These are phyloP conservation scores for Monomorium pharaonis DNA, from an alignment of 1,140 invertebrate genomes.

Conservation along the genomic window DNA sequence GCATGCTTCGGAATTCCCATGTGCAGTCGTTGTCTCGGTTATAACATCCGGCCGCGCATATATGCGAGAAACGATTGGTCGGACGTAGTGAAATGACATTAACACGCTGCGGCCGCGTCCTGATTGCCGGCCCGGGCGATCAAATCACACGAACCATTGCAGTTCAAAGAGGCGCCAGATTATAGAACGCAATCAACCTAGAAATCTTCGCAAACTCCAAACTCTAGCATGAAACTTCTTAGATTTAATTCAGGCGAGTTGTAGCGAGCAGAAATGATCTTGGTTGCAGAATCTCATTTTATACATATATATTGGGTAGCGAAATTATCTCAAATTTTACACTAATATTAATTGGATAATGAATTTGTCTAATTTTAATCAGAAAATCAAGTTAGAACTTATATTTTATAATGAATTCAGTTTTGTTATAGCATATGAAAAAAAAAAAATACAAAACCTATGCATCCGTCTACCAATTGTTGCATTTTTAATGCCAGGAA, in stretches of 20 bases:
- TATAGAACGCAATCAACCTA: conserved; percentile 29
- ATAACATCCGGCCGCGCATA: conserved; percentile 47
- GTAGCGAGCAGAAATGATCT: background rate
- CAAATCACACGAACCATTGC: conserved; percentile 33
- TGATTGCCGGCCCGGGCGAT: conserved; percentile 22
- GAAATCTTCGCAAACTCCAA: conserved; percentile 21
- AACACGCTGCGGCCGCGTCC: conserved; percentile 8
- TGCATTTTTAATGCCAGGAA: background rate
- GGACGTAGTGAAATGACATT: conserved; percentile 45
- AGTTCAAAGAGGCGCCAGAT: conserved; percentile 12
- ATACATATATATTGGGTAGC: background rate
- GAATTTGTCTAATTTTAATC: background rate
- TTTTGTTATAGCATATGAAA: background rate
- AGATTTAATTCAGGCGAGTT: conserved; percentile 23
- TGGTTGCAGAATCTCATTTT: background rate
- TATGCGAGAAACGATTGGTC: conserved; percentile 43
- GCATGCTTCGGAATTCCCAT: conserved; percentile 45
- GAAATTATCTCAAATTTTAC: background rate
- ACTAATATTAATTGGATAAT: conserved; percentile 3
- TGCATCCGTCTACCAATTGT: background rate
- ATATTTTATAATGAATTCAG: background rate
- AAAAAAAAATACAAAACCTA: background rate
- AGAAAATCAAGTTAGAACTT: background rate
- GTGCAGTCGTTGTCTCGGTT: conserved; percentile 54
- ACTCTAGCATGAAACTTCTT: conserved; percentile 28